A percentile compares a stretch with the other conserved stretches of the same genome.
Conservation (phyloP, 2,888 invertebrate genomes). For the Bembecia ichneumoniformis region DNA sequence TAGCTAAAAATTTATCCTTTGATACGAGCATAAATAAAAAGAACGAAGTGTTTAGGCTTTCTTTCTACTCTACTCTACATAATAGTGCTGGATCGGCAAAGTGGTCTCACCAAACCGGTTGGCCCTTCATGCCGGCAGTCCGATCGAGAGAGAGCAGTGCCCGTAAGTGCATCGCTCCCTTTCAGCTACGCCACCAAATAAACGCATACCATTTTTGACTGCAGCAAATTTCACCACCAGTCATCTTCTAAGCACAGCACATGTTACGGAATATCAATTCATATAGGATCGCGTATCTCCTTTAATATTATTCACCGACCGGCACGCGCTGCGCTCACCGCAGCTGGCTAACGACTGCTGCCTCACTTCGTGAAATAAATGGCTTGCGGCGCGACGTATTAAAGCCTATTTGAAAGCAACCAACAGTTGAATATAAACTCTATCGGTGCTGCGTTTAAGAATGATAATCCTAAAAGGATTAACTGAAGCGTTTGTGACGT, state of each 20-base stretch:
- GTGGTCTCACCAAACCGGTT: slow-evolving; percentile 69
- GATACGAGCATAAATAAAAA: not conserved
- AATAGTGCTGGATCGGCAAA: slow-evolving; percentile 30
- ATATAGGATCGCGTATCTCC: slow-evolving; percentile 18
- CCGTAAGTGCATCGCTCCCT: slow-evolving; percentile 52
- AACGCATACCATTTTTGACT: slow-evolving; percentile 51
- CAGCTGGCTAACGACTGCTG: slow-evolving; percentile 41
- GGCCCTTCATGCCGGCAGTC: slow-evolving; percentile 58
- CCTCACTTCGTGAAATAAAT: slow-evolving; percentile 40
- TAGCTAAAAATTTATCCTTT: not conserved
- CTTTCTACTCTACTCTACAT: slow-evolving; percentile 33
- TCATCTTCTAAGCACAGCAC: slow-evolving; percentile 52
- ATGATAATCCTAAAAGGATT: slow-evolving; percentile 8
- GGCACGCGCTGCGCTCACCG: slow-evolving; percentile 29
- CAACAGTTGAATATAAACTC: slow-evolving; percentile 22
- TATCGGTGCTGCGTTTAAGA: slow-evolving; percentile 14
- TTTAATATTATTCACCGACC: not conserved
- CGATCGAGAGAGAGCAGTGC: slow-evolving; percentile 41
- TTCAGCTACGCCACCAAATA: slow-evolving; percentile 43
- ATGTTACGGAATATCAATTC: slow-evolving; percentile 31
- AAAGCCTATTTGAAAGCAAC: slow-evolving; percentile 27
- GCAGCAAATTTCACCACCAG: slow-evolving; percentile 56
- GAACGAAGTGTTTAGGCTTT: slow-evolving; percentile 18
- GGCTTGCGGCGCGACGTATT: slow-evolving; percentile 38
- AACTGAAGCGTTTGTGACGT: slow-evolving; percentile 27